Base-by-base conservation (phyloP, 1,140 invertebrate genomes). In the Heliconius nattereri region DNA sequence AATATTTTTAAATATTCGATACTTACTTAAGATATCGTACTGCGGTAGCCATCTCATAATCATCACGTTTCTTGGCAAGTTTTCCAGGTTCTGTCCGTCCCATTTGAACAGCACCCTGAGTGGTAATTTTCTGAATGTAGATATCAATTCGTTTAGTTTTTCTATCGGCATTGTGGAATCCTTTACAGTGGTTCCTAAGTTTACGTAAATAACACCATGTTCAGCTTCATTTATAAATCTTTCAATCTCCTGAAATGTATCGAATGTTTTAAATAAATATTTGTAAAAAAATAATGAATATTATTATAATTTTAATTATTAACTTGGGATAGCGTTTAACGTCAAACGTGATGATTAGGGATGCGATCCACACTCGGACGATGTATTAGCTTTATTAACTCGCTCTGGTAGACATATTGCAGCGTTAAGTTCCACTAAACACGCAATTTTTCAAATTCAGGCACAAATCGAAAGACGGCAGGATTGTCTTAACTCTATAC, bases 21-120 rank as follows among this genome's bases (percentile, higher is more conserved):
- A 78, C 80, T 94, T 89, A 97, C 96, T 95, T 82, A 97, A 89
- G 81, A 96, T 92, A 87, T 96, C 95, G 83, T 95, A 94, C 88
- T 97, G 96, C 3, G 96, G 95, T 13, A 96, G 86, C 96, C 96
- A 97, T 83, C 94, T 92, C 79, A 94, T 91, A 40, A 95, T 94
- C 85, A 95, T 94, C 76, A 97, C 94, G 87, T 97, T 97, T 76
- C 92, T 89, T 26, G 96, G 95, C 80, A 95, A 81, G 57, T 93
- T 92, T n/a, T 92, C 85, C 87, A 93, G 83, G 76, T 73, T 88
- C 80, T 82, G 93, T 85, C 88, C 94, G 87, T 95, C 96, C 95
- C 91, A 96, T 94, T 95, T 96, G 95, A 92, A 96, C 26, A 96
- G 83, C 49, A 96, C 91, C 83, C 94, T 91, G 75, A 95, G 91